Evolutionary conservation across 2,797 vertebrate genomes (phyloP).

Genomic region (Amphiprion clarkii): DNA sequence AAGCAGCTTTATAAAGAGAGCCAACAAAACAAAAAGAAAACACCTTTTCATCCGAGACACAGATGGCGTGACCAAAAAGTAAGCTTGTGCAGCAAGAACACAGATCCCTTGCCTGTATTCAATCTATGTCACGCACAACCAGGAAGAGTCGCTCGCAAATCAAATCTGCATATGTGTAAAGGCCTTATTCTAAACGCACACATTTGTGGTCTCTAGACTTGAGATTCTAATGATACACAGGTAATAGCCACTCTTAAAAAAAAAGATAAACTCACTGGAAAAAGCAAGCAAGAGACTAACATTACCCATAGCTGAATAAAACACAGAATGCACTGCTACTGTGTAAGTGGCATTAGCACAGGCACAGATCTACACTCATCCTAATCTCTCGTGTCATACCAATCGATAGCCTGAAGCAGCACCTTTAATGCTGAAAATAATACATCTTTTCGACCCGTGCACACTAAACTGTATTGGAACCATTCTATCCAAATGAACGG

Average conservation of each 20-base stretch:
- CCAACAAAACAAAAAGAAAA: background rate
- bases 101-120: background rate
- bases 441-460: constrained; percentile 3
- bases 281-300: background rate
- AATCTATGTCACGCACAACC: background rate
- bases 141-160: background rate
- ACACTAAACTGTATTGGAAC: background rate
- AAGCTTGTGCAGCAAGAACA: background rate
- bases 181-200: background rate
- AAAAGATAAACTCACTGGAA: background rate
- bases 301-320: background rate
- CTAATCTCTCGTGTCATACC: constrained; percentile 12
- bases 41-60: no score
- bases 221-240: background rate
- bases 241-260: background rate
- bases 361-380: background rate
- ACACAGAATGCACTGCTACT: background rate
- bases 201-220: background rate
- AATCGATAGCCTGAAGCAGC: background rate
- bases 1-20: background rate
- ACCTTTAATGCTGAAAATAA: constrained; percentile 11
- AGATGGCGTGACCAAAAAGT: no score
- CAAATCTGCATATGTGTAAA: background rate
- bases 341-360: constrained; percentile 4
- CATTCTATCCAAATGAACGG: background rate